Evolutionary conservation across 2,888 invertebrate genomes (phyloP).

Genomic region (Dexiosoma caninum): DNA sequence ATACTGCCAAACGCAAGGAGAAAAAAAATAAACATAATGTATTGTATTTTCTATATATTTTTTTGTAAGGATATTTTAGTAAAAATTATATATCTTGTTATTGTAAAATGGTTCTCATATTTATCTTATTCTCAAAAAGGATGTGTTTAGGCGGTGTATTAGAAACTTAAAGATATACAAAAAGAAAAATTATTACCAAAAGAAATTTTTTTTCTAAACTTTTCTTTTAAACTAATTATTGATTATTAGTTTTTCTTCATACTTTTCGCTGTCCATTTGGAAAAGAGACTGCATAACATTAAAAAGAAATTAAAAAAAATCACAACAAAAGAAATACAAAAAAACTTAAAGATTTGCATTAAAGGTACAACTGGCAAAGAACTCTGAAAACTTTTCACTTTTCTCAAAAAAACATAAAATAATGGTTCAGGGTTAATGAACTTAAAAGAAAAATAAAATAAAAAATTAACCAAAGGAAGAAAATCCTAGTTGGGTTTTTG

Average conservation of each 20-base stretch:
- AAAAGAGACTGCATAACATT: too few species aligned
- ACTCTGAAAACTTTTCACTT: constrained; percentile 77
- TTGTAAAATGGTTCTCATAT: constrained; percentile 76
- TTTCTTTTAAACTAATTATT: constrained; percentile 15
- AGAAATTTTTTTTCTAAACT: constrained; percentile 60
- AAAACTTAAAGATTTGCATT: constrained; percentile 57
- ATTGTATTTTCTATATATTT: constrained; percentile 62
- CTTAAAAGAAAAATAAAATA: constrained; percentile 30
- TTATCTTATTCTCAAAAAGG: constrained; percentile 77
- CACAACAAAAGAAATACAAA: constrained; percentile 34
- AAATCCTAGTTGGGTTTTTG: too few species aligned
- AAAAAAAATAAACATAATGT: constrained; percentile 62
- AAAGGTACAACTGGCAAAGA: constrained; percentile 77
- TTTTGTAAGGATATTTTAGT: constrained; percentile 44
- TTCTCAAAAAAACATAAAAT: constrained; percentile 65
- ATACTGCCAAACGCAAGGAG: constrained; percentile 62
- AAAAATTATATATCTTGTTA: constrained; percentile 55
- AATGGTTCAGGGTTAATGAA: constrained; percentile 51
- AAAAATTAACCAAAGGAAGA: neutral
- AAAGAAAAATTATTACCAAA: constrained; percentile 67
- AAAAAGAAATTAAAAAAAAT: constrained; percentile 66
- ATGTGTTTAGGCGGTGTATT: constrained; percentile 78
- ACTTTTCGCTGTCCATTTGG: constrained; percentile 19
- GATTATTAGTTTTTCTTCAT: constrained; percentile 13
- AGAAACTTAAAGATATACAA: constrained; percentile 65